Evolutionary conservation across 2,888 invertebrate species (phyloP), one percentile per base, ranked within the genome.

Genomic region (Idaea aversata): DNA sequence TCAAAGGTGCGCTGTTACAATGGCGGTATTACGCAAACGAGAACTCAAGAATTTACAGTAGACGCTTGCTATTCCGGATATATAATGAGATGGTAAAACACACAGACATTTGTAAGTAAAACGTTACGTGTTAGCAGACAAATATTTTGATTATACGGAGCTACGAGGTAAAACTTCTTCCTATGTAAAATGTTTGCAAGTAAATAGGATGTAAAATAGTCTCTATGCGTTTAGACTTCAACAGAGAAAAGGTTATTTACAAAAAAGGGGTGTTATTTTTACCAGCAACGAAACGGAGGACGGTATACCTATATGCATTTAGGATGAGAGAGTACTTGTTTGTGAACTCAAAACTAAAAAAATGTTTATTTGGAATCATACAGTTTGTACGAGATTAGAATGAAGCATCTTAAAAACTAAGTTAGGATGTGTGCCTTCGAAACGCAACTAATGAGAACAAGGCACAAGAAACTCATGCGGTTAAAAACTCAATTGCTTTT

Each of bases 1-100:
- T 83, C 84, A 83, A 85, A 88, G 85, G 84, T 88, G 86, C 82
- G 81, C 77, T 74, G 81, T 81, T 81, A 88, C 86, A 89, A 87
- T 85, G 79, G 81, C 77, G 79, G 83, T 79, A 81, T 85, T 82
- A 85, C 82, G 80, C 81, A 85, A 86, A 86, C 82, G 85, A 84
- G 86, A 84, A 79, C 80, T 82, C 76, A 81, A 81, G 82, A 86
- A 83, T 86, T 84, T 82, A 81, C 81, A 76, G 79, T 77, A 79
- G 76, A 77, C 72, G 78, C 70, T 75, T 36, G 57, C 77, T 75
- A 67, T 75, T 78, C 77, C 72, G 68, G 75, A 72, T 78, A 78
- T 82, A 84, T 88, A 87, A 88, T 86, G 86, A 86, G 83, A 86
- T 83, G 82, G 81, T 80, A 82, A 82, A 84, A 85, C 81, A 72